phyloP scores from a whole-genome alignment of 2,797 vertebrate species.

The Cottoperca gobio region DNA sequence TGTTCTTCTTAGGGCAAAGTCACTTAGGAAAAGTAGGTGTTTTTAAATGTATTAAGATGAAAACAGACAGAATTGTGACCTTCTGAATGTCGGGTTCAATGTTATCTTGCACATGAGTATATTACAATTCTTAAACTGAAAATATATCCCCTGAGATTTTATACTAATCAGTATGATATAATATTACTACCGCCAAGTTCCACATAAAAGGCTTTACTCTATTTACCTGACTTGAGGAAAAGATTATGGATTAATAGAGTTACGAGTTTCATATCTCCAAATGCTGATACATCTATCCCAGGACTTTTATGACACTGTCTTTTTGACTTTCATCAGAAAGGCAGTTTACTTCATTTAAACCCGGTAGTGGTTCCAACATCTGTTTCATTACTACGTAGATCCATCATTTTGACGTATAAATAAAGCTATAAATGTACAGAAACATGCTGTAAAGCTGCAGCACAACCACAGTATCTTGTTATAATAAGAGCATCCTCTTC shows the following conservation, averaged over 20 bases:
- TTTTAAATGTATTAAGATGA: neutral
- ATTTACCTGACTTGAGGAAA: conserved; percentile 42
- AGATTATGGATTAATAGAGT: conserved; percentile 16
- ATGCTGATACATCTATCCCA: conserved; percentile 23
- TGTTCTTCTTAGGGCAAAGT: neutral
- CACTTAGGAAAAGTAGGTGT: neutral
- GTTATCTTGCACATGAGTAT: neutral
- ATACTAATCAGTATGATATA: conserved; percentile 33
- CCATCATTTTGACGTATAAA: neutral
- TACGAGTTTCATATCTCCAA: neutral
- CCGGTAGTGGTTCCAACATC: neutral
- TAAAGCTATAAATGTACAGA: neutral
- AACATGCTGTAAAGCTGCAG: neutral
- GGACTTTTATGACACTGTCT: conserved; percentile 22
- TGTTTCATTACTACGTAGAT: neutral
- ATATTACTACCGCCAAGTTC: conserved; percentile 11
- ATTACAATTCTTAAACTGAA: conserved; percentile 5
- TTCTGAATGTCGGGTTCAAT: conserved; percentile 20
- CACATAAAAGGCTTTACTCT: conserved; percentile 39
- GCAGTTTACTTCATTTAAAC: neutral
- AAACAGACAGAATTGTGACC: conserved; percentile 13
- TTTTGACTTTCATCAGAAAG: conserved; percentile 3
- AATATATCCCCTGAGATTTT: conserved; percentile 22
- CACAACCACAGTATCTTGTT: neutral
- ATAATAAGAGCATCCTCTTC: conserved; percentile 30